Evolutionary conservation across 2,113 vertebrate genomes (phyloP).

Genomic region (Aviceda subcristata): DNA sequence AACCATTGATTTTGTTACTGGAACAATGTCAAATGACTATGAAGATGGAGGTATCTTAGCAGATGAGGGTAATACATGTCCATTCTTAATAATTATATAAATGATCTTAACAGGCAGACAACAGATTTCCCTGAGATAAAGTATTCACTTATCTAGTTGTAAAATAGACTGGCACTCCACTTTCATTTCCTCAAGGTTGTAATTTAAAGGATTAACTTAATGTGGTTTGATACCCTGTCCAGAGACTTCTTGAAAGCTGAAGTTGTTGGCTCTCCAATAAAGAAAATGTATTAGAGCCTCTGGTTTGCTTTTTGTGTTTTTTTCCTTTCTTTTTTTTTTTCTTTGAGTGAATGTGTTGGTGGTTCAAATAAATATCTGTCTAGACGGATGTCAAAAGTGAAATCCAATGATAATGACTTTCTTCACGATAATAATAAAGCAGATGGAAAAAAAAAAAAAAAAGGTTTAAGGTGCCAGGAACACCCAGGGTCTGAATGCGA

Average conservation of each 20-base stretch:
- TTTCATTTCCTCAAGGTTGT: neutral
- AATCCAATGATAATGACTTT: neutral
- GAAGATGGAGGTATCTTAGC: neutral
- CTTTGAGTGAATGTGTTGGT: neutral
- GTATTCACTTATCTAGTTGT: neutral
- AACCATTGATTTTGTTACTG: neutral
- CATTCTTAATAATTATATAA: neutral
- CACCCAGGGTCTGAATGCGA: neutral
- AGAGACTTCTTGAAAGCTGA: neutral
- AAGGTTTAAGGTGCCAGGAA: neutral
- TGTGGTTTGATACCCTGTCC: constrained; percentile 13
- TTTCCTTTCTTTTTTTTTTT: neutral
- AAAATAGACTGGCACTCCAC: neutral
- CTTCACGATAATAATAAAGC: neutral
- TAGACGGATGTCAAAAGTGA: neutral
- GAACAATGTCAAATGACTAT: neutral
- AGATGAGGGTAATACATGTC: neutral
- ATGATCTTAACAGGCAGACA: neutral
- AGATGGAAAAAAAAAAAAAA: neutral
- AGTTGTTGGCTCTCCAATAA: constrained; percentile 5
- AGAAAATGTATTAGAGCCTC: neutral
- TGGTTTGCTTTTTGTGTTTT: accelerated
- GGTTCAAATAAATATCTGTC: constrained; percentile 34
- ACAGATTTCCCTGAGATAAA: neutral
- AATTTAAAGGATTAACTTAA: constrained; percentile 55